These are phyloP conservation scores for Phymastichus coffea DNA, from an alignment of 1,140 invertebrate genomes.

Conservation along the genomic window DNA sequence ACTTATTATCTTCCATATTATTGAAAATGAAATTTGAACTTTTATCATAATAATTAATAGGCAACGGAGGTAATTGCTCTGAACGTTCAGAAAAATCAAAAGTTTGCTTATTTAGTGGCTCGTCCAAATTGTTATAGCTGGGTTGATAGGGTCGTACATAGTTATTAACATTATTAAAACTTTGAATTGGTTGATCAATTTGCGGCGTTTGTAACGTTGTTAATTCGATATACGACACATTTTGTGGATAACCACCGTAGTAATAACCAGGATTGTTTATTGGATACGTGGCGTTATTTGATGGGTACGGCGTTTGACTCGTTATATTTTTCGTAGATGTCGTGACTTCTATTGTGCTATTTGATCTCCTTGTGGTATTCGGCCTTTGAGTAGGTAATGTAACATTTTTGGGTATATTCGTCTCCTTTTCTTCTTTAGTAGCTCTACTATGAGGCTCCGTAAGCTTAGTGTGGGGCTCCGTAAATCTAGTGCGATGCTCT, in stretches of 20 bases:
- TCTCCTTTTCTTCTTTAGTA: too few species aligned
- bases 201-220: conserved; percentile 27
- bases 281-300: neutral
- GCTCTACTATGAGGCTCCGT: too few species aligned
- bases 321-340: neutral
- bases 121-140: neutral
- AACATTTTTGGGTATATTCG: neutral
- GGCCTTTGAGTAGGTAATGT: conserved; percentile 6
- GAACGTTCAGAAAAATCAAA: neutral
- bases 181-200: neutral
- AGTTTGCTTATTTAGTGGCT: neutral
- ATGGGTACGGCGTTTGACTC: neutral
- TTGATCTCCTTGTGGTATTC: neutral
- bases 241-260: conserved; percentile 45
- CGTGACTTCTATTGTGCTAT: neutral
- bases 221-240: conserved; percentile 37
- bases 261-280: conserved; percentile 25
- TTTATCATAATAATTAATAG: neutral
- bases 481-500: too few species aligned
- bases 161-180: neutral
- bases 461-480: too few species aligned
- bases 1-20: too few species aligned
- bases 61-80: neutral
- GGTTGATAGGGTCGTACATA: neutral
- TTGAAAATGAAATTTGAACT: neutral